Percentiles rank a stretch among this genome's conserved stretches.
These are phyloP conservation scores for Nasonovia ribisnigri DNA, from an alignment of 2,888 invertebrate species.

Conservation along the genomic window DNA sequence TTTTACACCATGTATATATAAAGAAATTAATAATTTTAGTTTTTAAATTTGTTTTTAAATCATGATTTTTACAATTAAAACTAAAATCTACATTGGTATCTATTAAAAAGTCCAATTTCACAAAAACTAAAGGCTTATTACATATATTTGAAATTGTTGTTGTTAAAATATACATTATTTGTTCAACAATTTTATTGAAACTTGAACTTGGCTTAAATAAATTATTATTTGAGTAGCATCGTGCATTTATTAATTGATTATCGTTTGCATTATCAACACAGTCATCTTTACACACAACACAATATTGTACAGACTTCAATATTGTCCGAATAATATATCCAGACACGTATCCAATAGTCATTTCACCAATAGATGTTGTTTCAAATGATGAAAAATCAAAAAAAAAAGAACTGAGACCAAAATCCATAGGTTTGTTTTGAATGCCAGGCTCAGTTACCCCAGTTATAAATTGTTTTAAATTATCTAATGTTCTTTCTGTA, in stretches of 20 bases:
- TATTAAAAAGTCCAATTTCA: background rate
- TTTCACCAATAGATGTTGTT: background rate
- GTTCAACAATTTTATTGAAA: constrained; percentile 3
- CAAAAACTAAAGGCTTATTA: background rate
- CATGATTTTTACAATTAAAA: background rate
- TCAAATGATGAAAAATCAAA: background rate
- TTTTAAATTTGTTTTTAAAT: constrained; percentile 16
- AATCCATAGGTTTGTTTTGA: background rate
- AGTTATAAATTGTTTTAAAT: constrained; percentile 15
- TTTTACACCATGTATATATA: constrained; percentile 20
- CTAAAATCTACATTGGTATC: background rate
- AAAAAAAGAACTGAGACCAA: background rate
- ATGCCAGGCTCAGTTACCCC: background rate
- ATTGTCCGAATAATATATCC: background rate
- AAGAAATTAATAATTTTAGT: constrained; percentile 4
- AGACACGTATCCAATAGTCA: background rate
- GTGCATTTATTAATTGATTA: background rate
- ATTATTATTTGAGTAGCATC: background rate
- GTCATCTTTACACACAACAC: background rate
- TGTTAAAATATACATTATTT: background rate
- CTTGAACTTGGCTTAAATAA: background rate
- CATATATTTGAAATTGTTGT: background rate
- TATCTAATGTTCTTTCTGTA: background rate
- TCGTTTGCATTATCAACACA: background rate
- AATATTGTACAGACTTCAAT: background rate